Percentiles rank a stretch among this genome's conserved stretches.
These are phyloP conservation scores for Syngnathus acus DNA, from an alignment of 2,797 vertebrate species.

Conservation along the genomic window DNA sequence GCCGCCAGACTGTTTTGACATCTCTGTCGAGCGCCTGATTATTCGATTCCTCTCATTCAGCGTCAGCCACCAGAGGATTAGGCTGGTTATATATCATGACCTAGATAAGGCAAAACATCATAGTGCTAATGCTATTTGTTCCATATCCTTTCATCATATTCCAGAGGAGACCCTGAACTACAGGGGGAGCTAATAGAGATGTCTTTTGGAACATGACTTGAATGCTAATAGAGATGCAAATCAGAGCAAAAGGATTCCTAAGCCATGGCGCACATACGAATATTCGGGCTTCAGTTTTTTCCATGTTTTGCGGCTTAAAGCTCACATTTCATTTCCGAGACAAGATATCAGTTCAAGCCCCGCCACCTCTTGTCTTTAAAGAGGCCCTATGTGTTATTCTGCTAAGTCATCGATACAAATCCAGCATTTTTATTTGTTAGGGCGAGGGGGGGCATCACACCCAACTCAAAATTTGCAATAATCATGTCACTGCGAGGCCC, in stretches of 20 bases:
- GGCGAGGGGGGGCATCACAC: not conserved
- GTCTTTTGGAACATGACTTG: conserved; percentile 39
- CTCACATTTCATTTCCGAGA: not conserved
- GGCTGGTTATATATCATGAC: conserved; percentile 72
- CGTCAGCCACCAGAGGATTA: conserved; percentile 65
- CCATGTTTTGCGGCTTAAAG: not conserved
- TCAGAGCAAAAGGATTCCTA: conserved; percentile 15
- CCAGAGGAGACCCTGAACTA: conserved; percentile 35
- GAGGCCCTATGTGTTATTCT: not conserved
- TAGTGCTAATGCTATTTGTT: conserved; percentile 66
- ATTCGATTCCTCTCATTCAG: conserved; percentile 61
- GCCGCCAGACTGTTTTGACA: conserved; percentile 70
- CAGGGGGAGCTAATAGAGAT: conserved; percentile 49
- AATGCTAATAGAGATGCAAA: conserved; percentile 24
- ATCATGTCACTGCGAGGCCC: no score
- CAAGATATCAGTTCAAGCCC: not conserved
- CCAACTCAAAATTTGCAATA: not conserved
- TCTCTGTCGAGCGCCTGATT: conserved; percentile 68
- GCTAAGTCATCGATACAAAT: not conserved
- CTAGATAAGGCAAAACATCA: conserved; percentile 71
- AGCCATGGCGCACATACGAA: conserved; percentile 14
- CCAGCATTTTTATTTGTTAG: not conserved
- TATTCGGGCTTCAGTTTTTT: conserved; percentile 16
- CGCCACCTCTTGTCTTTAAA: not conserved
- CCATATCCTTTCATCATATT: conserved; percentile 54